phyloP scores from a whole-genome alignment of 2,113 vertebrate species.

The Callorhinus ursinus region DNA sequence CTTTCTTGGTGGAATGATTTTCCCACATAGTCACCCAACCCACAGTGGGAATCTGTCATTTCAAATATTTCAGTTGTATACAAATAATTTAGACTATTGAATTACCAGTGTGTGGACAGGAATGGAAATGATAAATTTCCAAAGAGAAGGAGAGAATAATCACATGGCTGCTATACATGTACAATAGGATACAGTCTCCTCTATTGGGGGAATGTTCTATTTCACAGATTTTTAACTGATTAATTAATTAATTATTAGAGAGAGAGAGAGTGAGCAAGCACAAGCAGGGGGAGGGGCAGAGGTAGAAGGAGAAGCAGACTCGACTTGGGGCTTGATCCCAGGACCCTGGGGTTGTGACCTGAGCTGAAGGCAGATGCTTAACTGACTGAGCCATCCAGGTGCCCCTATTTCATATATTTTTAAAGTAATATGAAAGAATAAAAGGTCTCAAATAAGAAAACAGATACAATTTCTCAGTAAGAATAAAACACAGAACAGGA shows the following conservation, averaged over 20 bases:
- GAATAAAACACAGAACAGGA: background rate
- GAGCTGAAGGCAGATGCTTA: background rate
- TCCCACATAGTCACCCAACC: background rate
- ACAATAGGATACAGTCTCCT: background rate
- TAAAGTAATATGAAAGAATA: background rate
- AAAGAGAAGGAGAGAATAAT: background rate
- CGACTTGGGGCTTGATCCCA: background rate
- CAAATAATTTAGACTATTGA: background rate
- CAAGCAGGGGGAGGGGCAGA: background rate
- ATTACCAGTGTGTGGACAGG: background rate
- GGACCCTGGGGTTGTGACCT: background rate
- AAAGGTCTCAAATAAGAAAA: background rate
- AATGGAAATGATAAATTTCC: slow-evolving; percentile 5
- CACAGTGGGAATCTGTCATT: background rate
- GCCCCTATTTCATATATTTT: background rate
- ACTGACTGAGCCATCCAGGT: background rate
- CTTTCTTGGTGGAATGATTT: background rate
- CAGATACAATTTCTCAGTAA: background rate
- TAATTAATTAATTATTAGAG: too few species aligned
- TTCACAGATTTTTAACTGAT: background rate
- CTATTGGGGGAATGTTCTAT: background rate
- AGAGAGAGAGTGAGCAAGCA: background rate
- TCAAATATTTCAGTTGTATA: slow-evolving; percentile 37
- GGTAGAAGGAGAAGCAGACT: background rate
- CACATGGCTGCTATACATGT: background rate